Conservation (phyloP, 2,113 vertebrate genomes). For the Athene cunicularia region DNA sequence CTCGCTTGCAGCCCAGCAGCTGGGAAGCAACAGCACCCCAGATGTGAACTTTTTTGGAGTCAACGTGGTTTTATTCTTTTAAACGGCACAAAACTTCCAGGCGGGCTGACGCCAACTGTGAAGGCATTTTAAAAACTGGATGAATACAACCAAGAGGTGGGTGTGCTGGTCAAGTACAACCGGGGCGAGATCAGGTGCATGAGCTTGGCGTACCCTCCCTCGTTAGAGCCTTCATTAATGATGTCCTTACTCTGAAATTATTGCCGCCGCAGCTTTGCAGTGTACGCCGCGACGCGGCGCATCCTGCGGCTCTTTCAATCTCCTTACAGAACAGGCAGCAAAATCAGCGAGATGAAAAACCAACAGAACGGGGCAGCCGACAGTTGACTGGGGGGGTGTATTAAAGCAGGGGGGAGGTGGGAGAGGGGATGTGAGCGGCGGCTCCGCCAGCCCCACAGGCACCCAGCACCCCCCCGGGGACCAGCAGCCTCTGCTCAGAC, state of each 20-base stretch:
- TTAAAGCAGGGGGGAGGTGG: too few relatives aligned
- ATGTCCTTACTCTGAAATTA: not conserved
- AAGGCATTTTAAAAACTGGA: not conserved
- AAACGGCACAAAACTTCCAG: not conserved
- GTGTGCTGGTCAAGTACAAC: not conserved
- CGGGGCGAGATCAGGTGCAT: not conserved
- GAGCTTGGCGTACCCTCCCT: not conserved
- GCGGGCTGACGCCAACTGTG: not conserved
- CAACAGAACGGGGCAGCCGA: not conserved
- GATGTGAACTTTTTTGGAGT: accelerated
- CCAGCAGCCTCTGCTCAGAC: not conserved
- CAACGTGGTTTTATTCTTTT: not conserved
- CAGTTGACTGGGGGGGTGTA: not conserved
- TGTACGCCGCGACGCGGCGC: accelerated
- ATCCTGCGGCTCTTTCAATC: not conserved
- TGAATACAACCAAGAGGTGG: not conserved
- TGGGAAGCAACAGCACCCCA: not conserved
- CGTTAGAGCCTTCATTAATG: not conserved
- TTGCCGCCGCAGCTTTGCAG: not conserved
- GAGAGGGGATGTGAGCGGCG: not conserved
- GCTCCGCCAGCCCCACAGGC: accelerated
- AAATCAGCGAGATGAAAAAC: not conserved
- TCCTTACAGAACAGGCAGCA: not conserved
- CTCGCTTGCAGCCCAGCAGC: accelerated
- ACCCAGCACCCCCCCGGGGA: not conserved